These are phyloP conservation scores for Temnopleurus reevesii DNA, from an alignment of 53 echinoderm and acorn worm genomes.

Conservation along the genomic window DNA sequence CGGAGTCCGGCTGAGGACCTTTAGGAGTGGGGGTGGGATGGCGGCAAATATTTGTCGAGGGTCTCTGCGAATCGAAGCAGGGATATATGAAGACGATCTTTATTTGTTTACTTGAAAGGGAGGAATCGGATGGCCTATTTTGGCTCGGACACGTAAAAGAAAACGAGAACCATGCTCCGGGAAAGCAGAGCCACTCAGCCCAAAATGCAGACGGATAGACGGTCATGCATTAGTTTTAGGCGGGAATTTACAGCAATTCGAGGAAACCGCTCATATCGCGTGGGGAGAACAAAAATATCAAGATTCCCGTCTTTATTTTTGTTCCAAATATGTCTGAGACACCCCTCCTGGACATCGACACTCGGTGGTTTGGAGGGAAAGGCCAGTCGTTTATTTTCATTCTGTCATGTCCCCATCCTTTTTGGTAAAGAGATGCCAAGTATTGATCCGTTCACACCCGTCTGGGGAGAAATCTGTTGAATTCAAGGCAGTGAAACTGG, in stretches of 20 bases:
- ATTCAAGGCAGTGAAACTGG: no score
- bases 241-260: neutral
- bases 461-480: neutral
- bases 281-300: slow-evolving; percentile 20
- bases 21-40: no score
- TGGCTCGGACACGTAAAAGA: no score
- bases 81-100: no score
- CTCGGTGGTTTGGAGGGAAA: neutral
- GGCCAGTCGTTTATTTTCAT: neutral
- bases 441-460: neutral
- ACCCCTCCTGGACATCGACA: neutral
- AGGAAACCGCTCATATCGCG: neutral
- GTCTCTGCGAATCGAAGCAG: no score
- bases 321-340: neutral
- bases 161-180: no score
- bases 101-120: no score
- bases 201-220: neutral
- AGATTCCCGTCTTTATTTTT: slow-evolving; percentile 13
- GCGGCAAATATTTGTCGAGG: no score
- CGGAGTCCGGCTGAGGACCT: no score
- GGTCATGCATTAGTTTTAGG: no score
- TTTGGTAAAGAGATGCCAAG: neutral
- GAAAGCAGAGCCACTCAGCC: no score
- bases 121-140: no score
- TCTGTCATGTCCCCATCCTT: neutral